Conservation (phyloP, 2,888 invertebrate genomes). For the Sabatieria punctata region DNA sequence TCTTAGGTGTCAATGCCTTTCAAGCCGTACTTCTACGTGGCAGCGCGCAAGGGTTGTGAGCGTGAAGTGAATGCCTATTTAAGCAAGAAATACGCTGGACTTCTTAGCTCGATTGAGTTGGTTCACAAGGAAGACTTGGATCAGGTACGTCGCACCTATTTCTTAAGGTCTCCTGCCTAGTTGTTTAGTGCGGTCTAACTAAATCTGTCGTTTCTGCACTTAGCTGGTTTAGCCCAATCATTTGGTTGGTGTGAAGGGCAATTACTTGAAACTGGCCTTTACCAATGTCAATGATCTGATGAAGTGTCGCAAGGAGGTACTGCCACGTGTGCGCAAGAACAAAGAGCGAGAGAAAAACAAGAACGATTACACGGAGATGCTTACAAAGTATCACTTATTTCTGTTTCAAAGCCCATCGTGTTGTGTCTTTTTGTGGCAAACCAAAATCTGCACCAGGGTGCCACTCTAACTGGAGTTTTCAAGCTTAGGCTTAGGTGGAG, state of each 20-base stretch:
- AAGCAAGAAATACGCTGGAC: slow-evolving; percentile 64
- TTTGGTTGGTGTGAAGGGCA: slow-evolving; percentile 69
- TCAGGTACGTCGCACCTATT: slow-evolving; percentile 54
- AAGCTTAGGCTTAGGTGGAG: too few relatives aligned
- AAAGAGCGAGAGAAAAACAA: slow-evolving; percentile 62
- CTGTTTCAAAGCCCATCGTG: too few relatives aligned
- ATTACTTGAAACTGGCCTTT: slow-evolving; percentile 76
- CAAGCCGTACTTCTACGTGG: slow-evolving; percentile 78
- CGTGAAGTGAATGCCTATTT: slow-evolving; percentile 74
- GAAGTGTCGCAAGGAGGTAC: slow-evolving; percentile 64
- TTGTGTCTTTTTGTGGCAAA: slow-evolving; percentile 1
- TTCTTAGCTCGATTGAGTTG: slow-evolving; percentile 57
- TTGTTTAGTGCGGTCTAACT: neutral
- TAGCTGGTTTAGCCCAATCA: slow-evolving; percentile 62
- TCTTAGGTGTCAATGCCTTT: slow-evolving; percentile 53
- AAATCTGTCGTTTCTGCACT: neutral
- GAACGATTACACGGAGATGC: slow-evolving; percentile 65
- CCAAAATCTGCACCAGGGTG: neutral
- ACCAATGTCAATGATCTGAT: slow-evolving; percentile 66
- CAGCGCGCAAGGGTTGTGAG: slow-evolving; percentile 56
- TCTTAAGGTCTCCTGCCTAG: neutral
- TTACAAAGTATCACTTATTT: slow-evolving; percentile 38
- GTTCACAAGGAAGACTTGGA: slow-evolving; percentile 84
- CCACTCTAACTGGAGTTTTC: neutral
- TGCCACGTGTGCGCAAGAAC: slow-evolving; percentile 67